These are phyloP conservation scores for Tridacna crocea DNA, from an alignment of 2,888 invertebrate genomes.

Conservation along the genomic window DNA sequence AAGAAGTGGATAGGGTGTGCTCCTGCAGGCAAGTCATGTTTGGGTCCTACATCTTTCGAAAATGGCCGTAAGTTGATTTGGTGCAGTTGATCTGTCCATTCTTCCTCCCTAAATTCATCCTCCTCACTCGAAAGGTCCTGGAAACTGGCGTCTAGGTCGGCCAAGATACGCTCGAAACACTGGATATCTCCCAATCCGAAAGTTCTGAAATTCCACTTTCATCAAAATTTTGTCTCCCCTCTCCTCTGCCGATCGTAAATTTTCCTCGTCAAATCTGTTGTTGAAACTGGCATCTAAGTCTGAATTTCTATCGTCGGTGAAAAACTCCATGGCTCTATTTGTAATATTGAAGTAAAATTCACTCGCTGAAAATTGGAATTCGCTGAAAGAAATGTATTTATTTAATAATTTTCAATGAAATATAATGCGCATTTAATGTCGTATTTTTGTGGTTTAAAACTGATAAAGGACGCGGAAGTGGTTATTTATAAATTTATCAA, in stretches of 20 bases:
- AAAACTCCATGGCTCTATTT: no score
- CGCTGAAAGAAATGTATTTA: no score
- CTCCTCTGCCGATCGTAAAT: neutral
- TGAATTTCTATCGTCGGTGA: no score
- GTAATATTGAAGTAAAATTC: no score
- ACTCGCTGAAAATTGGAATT: no score
- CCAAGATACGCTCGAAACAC: neutral
- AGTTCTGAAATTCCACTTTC: neutral
- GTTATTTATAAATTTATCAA: no score
- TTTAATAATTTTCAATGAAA: no score
- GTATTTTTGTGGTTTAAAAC: no score
- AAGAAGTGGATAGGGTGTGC: conserved; percentile 20
- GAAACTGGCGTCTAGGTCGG: neutral
- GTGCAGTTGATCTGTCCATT: neutral
- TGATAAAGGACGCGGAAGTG: no score
- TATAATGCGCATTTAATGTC: no score
- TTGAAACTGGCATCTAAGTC: neutral
- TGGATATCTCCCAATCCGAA: conserved; percentile 15
- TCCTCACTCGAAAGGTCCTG: neutral
- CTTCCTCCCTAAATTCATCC: neutral
- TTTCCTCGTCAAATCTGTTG: neutral
- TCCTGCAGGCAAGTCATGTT: conserved; percentile 9
- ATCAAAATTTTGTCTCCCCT: neutral
- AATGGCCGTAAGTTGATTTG: neutral
- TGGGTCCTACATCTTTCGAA: neutral